Evolutionary conservation across 2,113 vertebrate species (phyloP), one percentile per base, ranked within the genome.

Genomic region (Salvelinus namaycush): DNA sequence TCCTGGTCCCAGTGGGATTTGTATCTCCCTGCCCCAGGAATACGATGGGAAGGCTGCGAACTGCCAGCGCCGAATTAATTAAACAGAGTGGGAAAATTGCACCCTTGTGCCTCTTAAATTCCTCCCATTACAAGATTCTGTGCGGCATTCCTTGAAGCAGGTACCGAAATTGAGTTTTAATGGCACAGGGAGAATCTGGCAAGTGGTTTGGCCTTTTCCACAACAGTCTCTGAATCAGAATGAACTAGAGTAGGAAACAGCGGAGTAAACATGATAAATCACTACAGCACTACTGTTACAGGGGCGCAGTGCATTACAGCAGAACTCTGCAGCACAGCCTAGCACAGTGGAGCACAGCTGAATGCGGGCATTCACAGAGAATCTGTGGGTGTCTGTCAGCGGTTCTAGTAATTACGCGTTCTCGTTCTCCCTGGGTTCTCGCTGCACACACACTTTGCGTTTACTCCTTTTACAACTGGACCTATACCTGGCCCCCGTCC

Each of bases 371-470:
- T 83, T 60, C 65, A 0, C 5, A 13, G 22, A 76, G 73, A 76
- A 81, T 79, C 76, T 72, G 83, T 70, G 71, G 85, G 79, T 16
- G 79, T 85, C 62, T 77, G 76, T 79, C 85, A 85, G 79, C 76
- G 79, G 79, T 83, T 76, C 68, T 74, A 76, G 75, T 89, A 87
- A 93, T 93, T 91, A 84, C 74, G 86, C 60, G 66, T 84, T 83
- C 77, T 75, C 73, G 80, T 84, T 86, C 80, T 11, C 51, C 26
- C 81, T 70, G 18, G 65, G 81, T 86, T 86, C 80, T 7, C 51
- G 48, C 81, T 68, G 68, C 4, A 68, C 85, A 75, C 78, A 72
- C 73, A 67, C 49, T 86, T 87, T 76, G 76, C 88, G 86, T 89
- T 88, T 87, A 89, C 90, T 86, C 84, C 24, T 24, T 24, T 24